Base-by-base conservation (phyloP, 1,140 invertebrate genomes). In the Dolichoris vasculosae region DNA sequence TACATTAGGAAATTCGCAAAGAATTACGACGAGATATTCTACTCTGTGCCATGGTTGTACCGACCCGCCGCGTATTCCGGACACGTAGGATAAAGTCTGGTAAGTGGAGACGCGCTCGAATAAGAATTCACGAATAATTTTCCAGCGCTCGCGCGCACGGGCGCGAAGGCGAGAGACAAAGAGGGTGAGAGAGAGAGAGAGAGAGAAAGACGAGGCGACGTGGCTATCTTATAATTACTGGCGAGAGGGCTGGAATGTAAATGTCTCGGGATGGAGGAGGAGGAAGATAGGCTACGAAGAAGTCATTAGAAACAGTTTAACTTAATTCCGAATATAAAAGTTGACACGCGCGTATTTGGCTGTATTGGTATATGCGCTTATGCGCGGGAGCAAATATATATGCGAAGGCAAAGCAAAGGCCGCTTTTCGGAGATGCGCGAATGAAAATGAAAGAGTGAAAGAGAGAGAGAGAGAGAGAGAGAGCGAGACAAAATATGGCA, bases 61-160 rank as follows among this genome's bases (percentile, higher is more conserved):
- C 64, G 15, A 35, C n/a, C 26, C 55, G n/a, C 83, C 64, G 64
- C 48, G 86, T 88, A 89, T 89, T 89, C 87, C 84, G 59, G 81
- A 79, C 89, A 89, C 89, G 89, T 89, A 88, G 87, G 87, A 87
- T 87, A 86, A 88, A 88, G 87, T 89, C 89, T 83, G 84, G 88
- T 88, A 87, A 88, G 88, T 84, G 86, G 86, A 84, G 85, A 88
- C 83, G 84, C 83, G 88, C 88, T 86, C 86, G 86, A 88, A 89
- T 89, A 88, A 89, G 88, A 89, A 89, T 89, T 89, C 85, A 35
- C 85, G 89, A 89, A 89, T 89, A 89, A 89, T 89, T 89, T 88
- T 43, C 86, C 69, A 55, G 48, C 23, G 48, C 43, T 38, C 40
- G 13, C 13, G 82, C 79, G 26, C 63, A 40, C n/a, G 23, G 77